These are phyloP conservation scores for Drosophila yooni DNA, from an alignment of 2,888 invertebrate species.

Conservation along the genomic window DNA sequence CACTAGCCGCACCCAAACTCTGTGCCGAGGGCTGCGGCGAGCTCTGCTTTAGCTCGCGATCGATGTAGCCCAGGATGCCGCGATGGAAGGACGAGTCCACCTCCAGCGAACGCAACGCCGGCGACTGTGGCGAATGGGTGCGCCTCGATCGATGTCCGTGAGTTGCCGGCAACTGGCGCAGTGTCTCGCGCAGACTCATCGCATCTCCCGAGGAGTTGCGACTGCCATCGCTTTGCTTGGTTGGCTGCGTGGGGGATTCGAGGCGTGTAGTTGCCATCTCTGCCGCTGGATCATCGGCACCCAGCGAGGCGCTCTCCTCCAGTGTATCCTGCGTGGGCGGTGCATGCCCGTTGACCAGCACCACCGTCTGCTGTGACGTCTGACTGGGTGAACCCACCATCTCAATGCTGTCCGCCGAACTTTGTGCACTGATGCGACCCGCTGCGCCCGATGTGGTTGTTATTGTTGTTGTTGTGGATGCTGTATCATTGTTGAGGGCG, in stretches of 20 bases:
- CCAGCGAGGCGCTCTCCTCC: constrained; percentile 54
- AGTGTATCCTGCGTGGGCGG: constrained; percentile 58
- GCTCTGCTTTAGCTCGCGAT: constrained; percentile 84
- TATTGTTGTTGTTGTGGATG: constrained; percentile 42
- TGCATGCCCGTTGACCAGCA: constrained; percentile 82
- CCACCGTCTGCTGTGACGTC: constrained; percentile 80
- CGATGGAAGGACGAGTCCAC: constrained; percentile 83
- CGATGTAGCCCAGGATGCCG: constrained; percentile 85
- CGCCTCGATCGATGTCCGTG: constrained; percentile 75
- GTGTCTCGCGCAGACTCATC: constrained; percentile 82
- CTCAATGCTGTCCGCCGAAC: constrained; percentile 74
- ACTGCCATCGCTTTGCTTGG: constrained; percentile 71
- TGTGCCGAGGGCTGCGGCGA: constrained; percentile 82
- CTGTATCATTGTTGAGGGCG: constrained; percentile 58
- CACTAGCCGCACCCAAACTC: constrained; percentile 65
- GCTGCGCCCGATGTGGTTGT: constrained; percentile 42
- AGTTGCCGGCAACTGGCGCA: constrained; percentile 81
- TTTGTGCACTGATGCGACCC: constrained; percentile 74
- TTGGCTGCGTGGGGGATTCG: constrained; percentile 71
- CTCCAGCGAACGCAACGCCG: constrained; percentile 58
- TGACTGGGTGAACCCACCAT: constrained; percentile 72
- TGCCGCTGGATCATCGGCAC: constrained; percentile 42
- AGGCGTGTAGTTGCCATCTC: constrained; percentile 42
- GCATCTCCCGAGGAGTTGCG: constrained; percentile 84
- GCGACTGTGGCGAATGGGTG: constrained; percentile 79